Evolutionary conservation across 2,113 vertebrate species (phyloP).

Genomic region (Numenius arquata): DNA sequence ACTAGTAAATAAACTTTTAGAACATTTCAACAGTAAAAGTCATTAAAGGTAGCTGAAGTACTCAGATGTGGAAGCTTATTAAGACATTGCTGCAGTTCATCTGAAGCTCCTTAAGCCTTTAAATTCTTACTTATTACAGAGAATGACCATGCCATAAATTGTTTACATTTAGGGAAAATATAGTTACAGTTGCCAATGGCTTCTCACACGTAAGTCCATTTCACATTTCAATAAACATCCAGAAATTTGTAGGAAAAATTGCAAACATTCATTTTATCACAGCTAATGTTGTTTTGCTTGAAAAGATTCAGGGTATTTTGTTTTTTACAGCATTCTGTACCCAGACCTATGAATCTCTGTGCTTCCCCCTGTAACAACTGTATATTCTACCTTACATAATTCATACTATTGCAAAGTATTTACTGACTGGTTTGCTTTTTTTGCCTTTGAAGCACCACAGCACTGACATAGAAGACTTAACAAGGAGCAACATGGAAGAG

Average conservation of each 20-base stretch:
- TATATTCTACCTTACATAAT: conserved; percentile 20
- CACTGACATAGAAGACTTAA: neutral
- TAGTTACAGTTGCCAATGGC: conserved; percentile 31
- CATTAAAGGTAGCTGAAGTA: conserved; percentile 32
- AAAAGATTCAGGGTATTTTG: neutral
- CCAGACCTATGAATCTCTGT: neutral
- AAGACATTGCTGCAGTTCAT: conserved; percentile 15
- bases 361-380: neutral
- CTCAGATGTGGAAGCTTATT: conserved; percentile 7
- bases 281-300: neutral
- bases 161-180: neutral
- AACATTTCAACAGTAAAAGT: neutral
- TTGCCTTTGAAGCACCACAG: conserved; percentile 24
- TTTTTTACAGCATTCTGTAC: neutral
- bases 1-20: conserved; percentile 33
- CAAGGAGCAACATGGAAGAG: neutral
- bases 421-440: conserved; percentile 35
- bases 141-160: neutral
- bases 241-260: neutral
- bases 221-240: conserved; percentile 1
- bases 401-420: conserved; percentile 41
- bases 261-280: neutral
- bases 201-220: neutral
- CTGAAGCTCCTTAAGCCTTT: conserved; percentile 44
- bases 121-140: conserved; percentile 37